Conservation (phyloP, 2,888 invertebrate species). For the Drosophila melanosoma region DNA sequence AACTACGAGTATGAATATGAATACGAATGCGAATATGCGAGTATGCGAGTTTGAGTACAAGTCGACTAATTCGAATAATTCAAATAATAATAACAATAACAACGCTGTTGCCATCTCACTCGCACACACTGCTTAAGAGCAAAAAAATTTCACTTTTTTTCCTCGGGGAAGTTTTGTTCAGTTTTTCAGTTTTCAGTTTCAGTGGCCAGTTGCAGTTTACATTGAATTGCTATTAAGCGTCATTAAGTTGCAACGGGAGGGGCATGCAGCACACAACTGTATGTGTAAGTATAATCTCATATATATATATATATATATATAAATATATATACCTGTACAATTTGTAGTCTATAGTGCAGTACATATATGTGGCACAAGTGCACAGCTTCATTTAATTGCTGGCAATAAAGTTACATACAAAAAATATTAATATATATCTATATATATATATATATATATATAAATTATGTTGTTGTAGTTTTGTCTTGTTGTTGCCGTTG, state of each 20-base stretch:
- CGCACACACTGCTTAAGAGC: slow-evolving; percentile 6
- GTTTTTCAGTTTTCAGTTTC: slow-evolving; percentile 37
- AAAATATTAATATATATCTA: background rate
- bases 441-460: too few relatives aligned
- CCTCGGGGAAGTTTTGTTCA: slow-evolving; percentile 31
- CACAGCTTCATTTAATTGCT: slow-evolving; percentile 52
- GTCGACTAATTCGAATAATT: slow-evolving; percentile 28
- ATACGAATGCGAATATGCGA: background rate
- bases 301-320: background rate
- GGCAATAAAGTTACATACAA: slow-evolving; percentile 11
- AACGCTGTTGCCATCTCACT: slow-evolving; percentile 5
- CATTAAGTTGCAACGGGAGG: slow-evolving; percentile 46
- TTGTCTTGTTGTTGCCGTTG: slow-evolving; percentile 20
- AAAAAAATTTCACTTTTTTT: slow-evolving; percentile 58
- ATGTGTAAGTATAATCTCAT: background rate
- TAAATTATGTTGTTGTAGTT: slow-evolving; percentile 10
- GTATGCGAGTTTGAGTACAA: background rate
- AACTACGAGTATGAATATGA: slow-evolving; percentile 6
- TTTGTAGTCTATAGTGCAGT: slow-evolving; percentile 22
- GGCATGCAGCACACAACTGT: slow-evolving; percentile 8
- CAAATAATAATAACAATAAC: slow-evolving; percentile 28
- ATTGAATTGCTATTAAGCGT: slow-evolving; percentile 58
- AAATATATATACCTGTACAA: background rate
- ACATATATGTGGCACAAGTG: slow-evolving; percentile 33
- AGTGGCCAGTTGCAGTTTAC: slow-evolving; percentile 39